These are phyloP conservation scores for Athene cunicularia DNA, from an alignment of 2,113 vertebrate genomes.

Conservation along the genomic window DNA sequence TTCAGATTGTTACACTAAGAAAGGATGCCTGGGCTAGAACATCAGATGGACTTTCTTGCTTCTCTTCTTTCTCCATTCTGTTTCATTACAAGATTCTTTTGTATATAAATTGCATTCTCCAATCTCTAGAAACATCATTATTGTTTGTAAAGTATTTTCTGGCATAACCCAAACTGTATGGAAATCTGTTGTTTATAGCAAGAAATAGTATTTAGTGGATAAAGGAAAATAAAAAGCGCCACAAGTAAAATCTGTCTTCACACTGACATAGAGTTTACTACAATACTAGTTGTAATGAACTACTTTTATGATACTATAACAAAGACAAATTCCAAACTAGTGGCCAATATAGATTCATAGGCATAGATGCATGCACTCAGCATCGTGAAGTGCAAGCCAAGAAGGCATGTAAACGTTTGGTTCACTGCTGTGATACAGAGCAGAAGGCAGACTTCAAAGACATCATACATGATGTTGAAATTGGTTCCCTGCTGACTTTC, in stretches of 20 bases:
- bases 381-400: background rate
- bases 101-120: background rate
- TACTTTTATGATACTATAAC: background rate
- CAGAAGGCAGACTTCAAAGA: constrained; percentile 10
- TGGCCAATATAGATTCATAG: background rate
- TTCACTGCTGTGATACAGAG: background rate
- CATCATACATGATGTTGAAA: background rate
- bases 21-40: background rate
- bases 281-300: background rate
- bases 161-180: background rate
- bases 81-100: background rate
- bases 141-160: background rate
- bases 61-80: background rate
- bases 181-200: background rate
- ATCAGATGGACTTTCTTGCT: background rate
- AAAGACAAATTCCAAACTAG: background rate
- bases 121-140: background rate
- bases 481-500: background rate
- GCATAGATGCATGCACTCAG: background rate
- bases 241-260: background rate
- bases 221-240: background rate
- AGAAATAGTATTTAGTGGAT: background rate
- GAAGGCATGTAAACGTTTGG: background rate
- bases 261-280: background rate
- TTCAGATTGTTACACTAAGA: background rate